phyloP scores from a whole-genome alignment of 1,140 invertebrate species.

The Diabrotica virgifera region DNA sequence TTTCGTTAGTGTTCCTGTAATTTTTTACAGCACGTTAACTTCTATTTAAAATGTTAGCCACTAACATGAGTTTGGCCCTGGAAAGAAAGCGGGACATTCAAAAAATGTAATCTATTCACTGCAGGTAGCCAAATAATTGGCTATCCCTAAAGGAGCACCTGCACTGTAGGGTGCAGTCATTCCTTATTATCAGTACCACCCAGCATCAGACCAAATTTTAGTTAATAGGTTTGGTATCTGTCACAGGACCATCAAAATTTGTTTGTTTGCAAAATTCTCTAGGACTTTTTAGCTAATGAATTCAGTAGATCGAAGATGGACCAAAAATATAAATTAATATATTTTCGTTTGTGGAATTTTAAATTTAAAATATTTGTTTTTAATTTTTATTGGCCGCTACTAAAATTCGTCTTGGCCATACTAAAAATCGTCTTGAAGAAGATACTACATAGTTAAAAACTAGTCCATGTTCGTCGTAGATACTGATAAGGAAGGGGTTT shows the following conservation, averaged over 20 bases:
- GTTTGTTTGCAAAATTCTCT: background rate
- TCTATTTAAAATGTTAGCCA: no score
- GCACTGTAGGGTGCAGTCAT: constrained; percentile 31
- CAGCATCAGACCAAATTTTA: constrained; percentile 5
- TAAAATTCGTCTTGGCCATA: no score
- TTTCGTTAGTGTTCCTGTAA: no score
- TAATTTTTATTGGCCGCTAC: no score
- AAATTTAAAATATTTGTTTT: no score
- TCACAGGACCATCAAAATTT: background rate
- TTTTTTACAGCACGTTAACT: no score
- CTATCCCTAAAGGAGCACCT: constrained; percentile 36
- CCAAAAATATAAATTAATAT: background rate
- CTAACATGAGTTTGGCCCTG: background rate
- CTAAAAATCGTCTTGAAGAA: no score
- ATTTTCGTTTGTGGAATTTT: background rate
- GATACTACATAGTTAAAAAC: no score
- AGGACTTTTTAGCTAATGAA: background rate
- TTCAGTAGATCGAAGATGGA: background rate
- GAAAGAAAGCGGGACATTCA: constrained; percentile 12
- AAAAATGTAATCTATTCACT: constrained; percentile 23
- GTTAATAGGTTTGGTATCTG: background rate
- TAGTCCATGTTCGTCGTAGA: no score
- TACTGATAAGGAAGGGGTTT: no score
- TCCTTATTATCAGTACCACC: constrained; percentile 30
- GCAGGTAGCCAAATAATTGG: constrained; percentile 36